Conservation (phyloP, 2,888 invertebrate species). For the Melieria crassipennis region DNA sequence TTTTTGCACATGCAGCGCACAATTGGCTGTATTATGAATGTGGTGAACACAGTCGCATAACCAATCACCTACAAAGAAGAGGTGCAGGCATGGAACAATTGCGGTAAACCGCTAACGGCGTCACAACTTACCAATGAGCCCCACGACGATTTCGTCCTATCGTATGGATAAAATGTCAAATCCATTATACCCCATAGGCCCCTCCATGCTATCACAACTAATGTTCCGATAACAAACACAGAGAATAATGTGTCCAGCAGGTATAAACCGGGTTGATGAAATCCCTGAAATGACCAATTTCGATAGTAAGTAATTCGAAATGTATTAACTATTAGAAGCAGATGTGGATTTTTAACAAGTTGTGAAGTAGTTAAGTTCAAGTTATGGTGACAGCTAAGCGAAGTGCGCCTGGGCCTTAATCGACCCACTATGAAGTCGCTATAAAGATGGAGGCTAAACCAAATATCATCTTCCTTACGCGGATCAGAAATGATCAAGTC, state of each 20-base stretch:
- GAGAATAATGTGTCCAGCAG: slow-evolving; percentile 88
- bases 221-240: slow-evolving; percentile 82
- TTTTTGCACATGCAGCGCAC: slow-evolving; percentile 77
- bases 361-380: too few relatives aligned
- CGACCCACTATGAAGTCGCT: too few relatives aligned
- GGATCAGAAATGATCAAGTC: too few relatives aligned
- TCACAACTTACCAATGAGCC: slow-evolving; percentile 77
- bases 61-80: slow-evolving; percentile 68
- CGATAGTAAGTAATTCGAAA: too few relatives aligned
- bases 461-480: too few relatives aligned
- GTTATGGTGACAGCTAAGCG: too few relatives aligned
- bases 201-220: slow-evolving; percentile 90
- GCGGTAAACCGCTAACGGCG: neutral
- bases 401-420: too few relatives aligned
- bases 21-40: slow-evolving; percentile 79
- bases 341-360: neutral
- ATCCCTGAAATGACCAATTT: slow-evolving; percentile 70
- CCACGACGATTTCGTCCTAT: slow-evolving; percentile 75
- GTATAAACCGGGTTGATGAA: slow-evolving; percentile 77
- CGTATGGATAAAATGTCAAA: slow-evolving; percentile 79
- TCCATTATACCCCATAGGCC: slow-evolving; percentile 87
- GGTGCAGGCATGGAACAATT: neutral
- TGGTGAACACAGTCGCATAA: slow-evolving; percentile 76
- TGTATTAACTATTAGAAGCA: neutral
- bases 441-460: too few relatives aligned